Percentiles rank a stretch among this genome's conserved stretches.
These are phyloP conservation scores for Drosophila fuyamai DNA, from an alignment of 1,140 invertebrate species.

Conservation along the genomic window DNA sequence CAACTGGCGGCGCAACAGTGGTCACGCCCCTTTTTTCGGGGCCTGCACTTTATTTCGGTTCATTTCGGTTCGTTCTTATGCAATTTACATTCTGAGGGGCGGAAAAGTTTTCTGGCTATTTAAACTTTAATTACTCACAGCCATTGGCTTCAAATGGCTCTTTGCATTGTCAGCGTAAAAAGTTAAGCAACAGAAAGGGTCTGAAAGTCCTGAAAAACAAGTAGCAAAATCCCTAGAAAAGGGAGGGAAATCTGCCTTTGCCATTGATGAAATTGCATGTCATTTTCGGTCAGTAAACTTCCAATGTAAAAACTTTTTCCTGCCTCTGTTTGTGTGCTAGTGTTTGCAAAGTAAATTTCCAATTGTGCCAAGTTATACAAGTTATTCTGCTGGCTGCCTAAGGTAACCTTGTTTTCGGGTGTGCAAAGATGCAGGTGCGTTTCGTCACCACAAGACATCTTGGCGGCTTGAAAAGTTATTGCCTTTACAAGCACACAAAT, in stretches of 20 bases:
- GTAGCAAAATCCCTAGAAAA: background rate
- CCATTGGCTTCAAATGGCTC: constrained; percentile 45
- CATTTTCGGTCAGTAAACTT: constrained; percentile 81
- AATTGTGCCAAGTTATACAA: constrained; percentile 60
- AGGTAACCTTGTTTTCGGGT: background rate
- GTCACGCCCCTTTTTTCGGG: constrained; percentile 17
- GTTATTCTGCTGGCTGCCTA: constrained; percentile 30
- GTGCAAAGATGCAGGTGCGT: constrained; percentile 4
- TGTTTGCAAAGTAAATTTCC: constrained; percentile 46
- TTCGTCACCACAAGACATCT: background rate
- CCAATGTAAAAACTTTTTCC: constrained; percentile 57
- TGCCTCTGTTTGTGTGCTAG: background rate
- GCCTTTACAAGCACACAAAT: too few species aligned
- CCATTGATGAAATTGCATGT: constrained; percentile 77
- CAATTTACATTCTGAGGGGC: constrained; percentile 52
- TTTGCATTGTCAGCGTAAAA: constrained; percentile 36
- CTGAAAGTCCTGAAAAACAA: background rate
- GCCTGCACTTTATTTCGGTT: constrained; percentile 18
- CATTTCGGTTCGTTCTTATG: constrained; percentile 53
- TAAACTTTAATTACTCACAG: constrained; percentile 71
- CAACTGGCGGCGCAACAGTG: constrained; percentile 46
- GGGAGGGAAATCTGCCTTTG: constrained; percentile 13
- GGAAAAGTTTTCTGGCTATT: constrained; percentile 59
- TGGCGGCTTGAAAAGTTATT: too few species aligned
- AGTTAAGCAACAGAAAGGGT: constrained; percentile 6